phyloP scores from a whole-genome alignment of 1,140 invertebrate genomes.

The Halyomorpha halys region DNA sequence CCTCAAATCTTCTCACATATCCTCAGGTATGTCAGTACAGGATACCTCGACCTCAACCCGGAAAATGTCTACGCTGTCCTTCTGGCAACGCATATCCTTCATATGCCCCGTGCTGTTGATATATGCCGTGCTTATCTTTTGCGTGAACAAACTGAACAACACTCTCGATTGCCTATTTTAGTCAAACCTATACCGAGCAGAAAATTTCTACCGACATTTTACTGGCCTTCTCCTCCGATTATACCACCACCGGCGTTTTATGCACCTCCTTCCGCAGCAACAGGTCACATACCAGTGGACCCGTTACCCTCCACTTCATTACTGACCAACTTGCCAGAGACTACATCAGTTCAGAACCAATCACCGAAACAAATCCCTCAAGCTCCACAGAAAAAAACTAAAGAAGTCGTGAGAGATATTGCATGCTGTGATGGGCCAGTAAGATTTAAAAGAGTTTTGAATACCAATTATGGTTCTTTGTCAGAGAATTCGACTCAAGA shows the following conservation, averaged over 20 bases:
- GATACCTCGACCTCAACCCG: slow-evolving; percentile 54
- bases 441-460: slow-evolving; percentile 64
- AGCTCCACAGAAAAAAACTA: slow-evolving; percentile 11
- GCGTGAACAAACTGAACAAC: slow-evolving; percentile 27
- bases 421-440: slow-evolving; percentile 82
- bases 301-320: slow-evolving; percentile 24
- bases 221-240: slow-evolving; percentile 34
- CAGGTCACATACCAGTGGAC: slow-evolving; percentile 23
- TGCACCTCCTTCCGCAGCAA: slow-evolving; percentile 21
- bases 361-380: slow-evolving; percentile 25
- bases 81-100: slow-evolving; percentile 58
- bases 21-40: slow-evolving; percentile 67
- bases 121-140: slow-evolving; percentile 48
- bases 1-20: slow-evolving; percentile 60
- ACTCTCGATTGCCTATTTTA: slow-evolving; percentile 31
- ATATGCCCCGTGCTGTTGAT: slow-evolving; percentile 62
- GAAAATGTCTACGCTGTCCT: slow-evolving; percentile 63
- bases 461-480: slow-evolving; percentile 52
- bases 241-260: slow-evolving; percentile 32
- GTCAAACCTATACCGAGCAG: slow-evolving; percentile 41
- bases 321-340: slow-evolving; percentile 23
- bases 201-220: slow-evolving; percentile 35
- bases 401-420: slow-evolving; percentile 59
- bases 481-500: slow-evolving; percentile 30
- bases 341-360: background rate